Conservation (phyloP, 2,113 vertebrate species). For the Monarcha castaneiventris region DNA sequence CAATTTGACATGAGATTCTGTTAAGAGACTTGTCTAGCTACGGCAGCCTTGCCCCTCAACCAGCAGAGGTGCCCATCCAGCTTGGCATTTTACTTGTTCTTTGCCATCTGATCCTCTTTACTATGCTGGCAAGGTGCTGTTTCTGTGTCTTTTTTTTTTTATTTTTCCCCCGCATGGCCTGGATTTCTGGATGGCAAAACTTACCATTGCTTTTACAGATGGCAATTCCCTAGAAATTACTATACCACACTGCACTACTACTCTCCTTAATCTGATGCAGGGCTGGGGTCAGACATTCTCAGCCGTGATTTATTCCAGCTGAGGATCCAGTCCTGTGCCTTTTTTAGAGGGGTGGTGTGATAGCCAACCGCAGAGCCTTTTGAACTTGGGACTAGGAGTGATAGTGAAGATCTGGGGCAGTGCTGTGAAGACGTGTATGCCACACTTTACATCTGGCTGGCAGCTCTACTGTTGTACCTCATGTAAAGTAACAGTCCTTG, state of each 20-base stretch:
- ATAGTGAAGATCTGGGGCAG: background rate
- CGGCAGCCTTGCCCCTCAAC: background rate
- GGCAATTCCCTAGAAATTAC: background rate
- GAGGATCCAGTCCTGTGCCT: background rate
- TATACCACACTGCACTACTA: too few relatives aligned
- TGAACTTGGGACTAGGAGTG: background rate
- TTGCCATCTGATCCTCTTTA: background rate
- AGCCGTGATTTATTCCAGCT: background rate
- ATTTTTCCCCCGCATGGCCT: background rate
- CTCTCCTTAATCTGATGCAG: background rate
- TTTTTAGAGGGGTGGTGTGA: background rate
- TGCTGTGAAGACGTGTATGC: background rate
- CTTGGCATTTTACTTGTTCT: background rate
- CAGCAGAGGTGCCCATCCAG: background rate
- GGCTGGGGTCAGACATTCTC: background rate
- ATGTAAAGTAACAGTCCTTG: background rate
- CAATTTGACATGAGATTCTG: background rate
- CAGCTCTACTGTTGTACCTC: background rate
- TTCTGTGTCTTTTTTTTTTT: background rate
- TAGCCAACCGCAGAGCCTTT: background rate
- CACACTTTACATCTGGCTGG: background rate
- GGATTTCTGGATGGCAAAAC: background rate
- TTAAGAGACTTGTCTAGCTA: background rate
- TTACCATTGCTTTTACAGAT: background rate
- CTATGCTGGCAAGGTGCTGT: background rate